Evolutionary conservation across 2,797 vertebrate species (phyloP).

Genomic region (Fratercula arctica): DNA sequence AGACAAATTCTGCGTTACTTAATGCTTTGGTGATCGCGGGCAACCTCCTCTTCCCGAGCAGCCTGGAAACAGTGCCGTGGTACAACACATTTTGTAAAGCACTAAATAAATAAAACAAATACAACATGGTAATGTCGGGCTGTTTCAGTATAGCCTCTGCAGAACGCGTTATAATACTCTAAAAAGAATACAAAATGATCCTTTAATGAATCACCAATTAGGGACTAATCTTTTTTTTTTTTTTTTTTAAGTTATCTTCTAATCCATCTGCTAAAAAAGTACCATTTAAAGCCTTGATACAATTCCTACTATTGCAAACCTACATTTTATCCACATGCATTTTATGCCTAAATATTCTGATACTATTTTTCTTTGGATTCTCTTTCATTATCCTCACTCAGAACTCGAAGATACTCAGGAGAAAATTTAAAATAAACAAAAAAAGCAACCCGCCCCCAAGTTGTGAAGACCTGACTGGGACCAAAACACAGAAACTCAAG

Average conservation of each 20-base stretch:
- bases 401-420: background rate
- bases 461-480: background rate
- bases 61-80: fast-evolving
- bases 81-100: background rate
- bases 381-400: background rate
- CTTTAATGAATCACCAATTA: background rate
- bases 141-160: background rate
- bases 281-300: background rate
- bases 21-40: background rate
- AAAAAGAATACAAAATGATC: background rate
- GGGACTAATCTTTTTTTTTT: no score
- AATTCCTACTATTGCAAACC: background rate
- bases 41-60: background rate
- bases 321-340: background rate
- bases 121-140: background rate
- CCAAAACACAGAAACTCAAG: background rate
- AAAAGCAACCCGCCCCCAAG: background rate
- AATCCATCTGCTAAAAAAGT: background rate
- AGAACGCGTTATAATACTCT: background rate
- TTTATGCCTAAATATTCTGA: background rate
- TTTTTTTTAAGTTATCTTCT: background rate
- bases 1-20: background rate
- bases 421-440: background rate
- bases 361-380: background rate
- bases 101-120: background rate